These are phyloP conservation scores for Sapayoa aenigma DNA, from an alignment of 2,113 vertebrate genomes.

Conservation along the genomic window DNA sequence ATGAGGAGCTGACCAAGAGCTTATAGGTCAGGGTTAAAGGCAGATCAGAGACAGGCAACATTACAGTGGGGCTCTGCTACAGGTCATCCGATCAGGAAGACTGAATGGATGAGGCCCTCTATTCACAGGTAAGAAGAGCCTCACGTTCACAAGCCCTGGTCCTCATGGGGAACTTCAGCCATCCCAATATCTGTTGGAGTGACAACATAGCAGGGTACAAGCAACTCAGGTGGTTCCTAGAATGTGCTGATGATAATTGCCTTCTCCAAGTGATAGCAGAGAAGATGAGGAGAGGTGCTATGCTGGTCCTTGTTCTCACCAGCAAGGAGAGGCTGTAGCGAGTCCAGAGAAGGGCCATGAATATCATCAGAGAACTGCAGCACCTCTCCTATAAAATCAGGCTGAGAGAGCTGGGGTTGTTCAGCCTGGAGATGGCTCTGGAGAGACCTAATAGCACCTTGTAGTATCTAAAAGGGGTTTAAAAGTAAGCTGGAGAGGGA, in stretches of 20 bases:
- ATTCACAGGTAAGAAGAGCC: background rate
- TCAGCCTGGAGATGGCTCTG: background rate
- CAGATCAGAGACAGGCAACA: background rate
- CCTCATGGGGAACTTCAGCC: background rate
- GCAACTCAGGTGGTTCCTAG: fast-evolving
- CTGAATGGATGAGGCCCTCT: background rate
- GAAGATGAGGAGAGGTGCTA: background rate
- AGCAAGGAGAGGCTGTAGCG: background rate
- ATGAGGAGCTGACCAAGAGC: background rate
- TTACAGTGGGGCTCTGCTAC: background rate
- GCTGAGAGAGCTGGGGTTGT: background rate
- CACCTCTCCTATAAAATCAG: background rate
- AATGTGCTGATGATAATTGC: background rate
- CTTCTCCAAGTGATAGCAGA: background rate
- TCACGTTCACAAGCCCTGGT: background rate
- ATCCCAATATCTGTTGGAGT: background rate
- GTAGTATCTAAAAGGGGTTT: background rate
- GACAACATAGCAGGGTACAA: background rate
- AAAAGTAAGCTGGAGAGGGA: background rate
- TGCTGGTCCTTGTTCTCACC: background rate
- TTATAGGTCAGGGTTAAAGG: background rate
- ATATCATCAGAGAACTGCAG: background rate
- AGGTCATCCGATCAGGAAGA: background rate
- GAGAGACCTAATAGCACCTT: background rate
- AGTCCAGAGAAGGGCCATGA: background rate